Conservation (phyloP, 2,113 vertebrate species). For the Pontoporia blainvillei region DNA sequence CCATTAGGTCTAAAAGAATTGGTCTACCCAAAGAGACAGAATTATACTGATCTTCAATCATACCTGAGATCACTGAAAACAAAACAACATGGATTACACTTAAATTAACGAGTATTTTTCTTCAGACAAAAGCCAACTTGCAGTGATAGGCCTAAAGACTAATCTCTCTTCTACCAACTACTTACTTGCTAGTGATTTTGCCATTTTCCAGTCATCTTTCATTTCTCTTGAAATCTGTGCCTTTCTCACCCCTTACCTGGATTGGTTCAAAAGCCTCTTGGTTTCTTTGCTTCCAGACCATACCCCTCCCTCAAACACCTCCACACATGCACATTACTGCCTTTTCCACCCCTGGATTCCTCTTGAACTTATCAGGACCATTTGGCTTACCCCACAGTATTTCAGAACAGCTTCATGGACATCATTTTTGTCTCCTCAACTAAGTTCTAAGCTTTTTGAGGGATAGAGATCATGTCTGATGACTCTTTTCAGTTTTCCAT, state of each 20-base stretch:
- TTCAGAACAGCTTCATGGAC: neutral
- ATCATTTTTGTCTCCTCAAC: neutral
- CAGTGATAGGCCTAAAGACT: neutral
- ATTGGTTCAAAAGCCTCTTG: neutral
- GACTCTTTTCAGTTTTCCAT: neutral
- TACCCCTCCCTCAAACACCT: neutral
- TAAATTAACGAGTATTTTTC: neutral
- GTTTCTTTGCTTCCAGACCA: neutral
- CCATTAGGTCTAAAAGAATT: neutral
- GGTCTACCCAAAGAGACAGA: neutral
- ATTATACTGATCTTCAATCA: neutral
- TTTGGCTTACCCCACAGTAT: neutral
- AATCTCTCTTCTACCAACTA: neutral
- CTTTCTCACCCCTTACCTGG: neutral
- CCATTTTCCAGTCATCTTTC: neutral
- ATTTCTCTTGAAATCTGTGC: neutral
- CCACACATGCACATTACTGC: neutral
- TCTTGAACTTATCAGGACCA: neutral
- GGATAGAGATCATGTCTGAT: neutral
- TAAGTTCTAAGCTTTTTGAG: neutral
- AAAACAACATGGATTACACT: neutral
- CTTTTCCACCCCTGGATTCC: neutral
- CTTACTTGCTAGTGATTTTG: neutral
- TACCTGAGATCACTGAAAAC: neutral
- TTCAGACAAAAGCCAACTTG: conserved; percentile 2